Evolutionary conservation across 2,113 vertebrate genomes (phyloP).

Genomic region (Rousettus leschenaultii): DNA sequence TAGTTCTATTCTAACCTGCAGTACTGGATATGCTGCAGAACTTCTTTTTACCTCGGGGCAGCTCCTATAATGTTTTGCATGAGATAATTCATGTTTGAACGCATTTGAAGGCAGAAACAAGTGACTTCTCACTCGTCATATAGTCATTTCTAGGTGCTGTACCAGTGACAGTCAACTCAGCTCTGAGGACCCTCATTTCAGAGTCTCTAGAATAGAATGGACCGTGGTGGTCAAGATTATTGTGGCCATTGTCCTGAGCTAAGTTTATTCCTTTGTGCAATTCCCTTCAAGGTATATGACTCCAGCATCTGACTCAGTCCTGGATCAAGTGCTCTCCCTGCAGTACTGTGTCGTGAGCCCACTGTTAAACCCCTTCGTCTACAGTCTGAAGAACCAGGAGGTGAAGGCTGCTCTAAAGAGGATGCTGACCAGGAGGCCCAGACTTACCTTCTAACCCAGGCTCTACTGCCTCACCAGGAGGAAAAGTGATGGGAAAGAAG

Average conservation of each 20-base stretch:
- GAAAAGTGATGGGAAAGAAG: neutral
- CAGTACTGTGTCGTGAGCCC: constrained; percentile 61
- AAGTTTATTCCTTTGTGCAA: neutral
- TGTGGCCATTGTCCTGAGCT: neutral
- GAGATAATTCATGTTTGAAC: neutral
- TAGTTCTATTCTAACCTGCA: neutral
- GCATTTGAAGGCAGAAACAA: neutral
- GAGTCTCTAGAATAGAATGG: neutral
- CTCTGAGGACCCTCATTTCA: neutral
- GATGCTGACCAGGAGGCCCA: neutral
- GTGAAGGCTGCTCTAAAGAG: constrained; percentile 48
- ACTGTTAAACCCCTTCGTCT: constrained; percentile 33
- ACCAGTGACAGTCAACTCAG: neutral
- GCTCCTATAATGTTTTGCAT: neutral
- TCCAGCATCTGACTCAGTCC: neutral
- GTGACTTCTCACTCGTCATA: neutral
- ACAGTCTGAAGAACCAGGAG: constrained; percentile 53
- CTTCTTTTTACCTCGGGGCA: neutral
- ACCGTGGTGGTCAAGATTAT: neutral
- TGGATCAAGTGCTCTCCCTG: constrained; percentile 45
- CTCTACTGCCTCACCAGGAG: neutral
- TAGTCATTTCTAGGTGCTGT: neutral
- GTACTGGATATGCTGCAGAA: neutral
- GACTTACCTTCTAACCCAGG: neutral
- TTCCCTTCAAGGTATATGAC: constrained; percentile 51